A percentile compares a stretch with the other conserved stretches of the same genome.
Evolutionary conservation across 1,140 invertebrate genomes (phyloP).

Genomic region (Tribolium madens): DNA sequence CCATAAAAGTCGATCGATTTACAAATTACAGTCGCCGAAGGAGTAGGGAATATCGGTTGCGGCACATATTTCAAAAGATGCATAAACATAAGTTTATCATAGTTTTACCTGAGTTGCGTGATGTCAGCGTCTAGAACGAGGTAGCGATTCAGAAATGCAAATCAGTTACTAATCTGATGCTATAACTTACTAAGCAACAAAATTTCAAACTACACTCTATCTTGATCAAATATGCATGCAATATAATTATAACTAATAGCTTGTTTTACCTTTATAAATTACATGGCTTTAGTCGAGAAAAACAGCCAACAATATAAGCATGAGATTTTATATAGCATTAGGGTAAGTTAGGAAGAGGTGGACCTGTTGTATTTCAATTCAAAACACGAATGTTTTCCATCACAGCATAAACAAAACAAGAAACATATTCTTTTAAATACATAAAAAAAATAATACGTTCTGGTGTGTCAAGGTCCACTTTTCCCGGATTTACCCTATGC

Average conservation of each 20-base stretch:
- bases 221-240: conserved; percentile 62
- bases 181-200: conserved; percentile 63
- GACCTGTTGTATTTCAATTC: too few relatives aligned
- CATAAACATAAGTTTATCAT: conserved; percentile 58
- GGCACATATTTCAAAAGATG: conserved; percentile 48
- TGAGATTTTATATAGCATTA: conserved; percentile 35
- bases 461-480: too few relatives aligned
- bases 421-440: too few relatives aligned
- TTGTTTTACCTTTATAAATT: conserved; percentile 64
- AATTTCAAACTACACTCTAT: conserved; percentile 61
- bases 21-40: conserved; percentile 38
- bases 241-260: conserved; percentile 66
- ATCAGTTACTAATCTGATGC: conserved; percentile 63
- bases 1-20: conserved; percentile 39
- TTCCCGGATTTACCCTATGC: too few relatives aligned
- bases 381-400: too few relatives aligned
- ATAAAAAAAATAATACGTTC: too few relatives aligned
- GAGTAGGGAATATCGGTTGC: conserved; percentile 47
- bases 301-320: conserved; percentile 26
- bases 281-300: conserved; percentile 53
- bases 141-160: conserved; percentile 60
- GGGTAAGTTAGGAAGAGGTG: too few relatives aligned
- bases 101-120: conserved; percentile 57
- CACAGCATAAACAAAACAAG: too few relatives aligned
- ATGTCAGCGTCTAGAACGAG: conserved; percentile 45